Percentiles rank a stretch among this genome's conserved stretches.
These are phyloP conservation scores for Melospiza georgiana DNA, from an alignment of 2,113 vertebrate species.

Conservation along the genomic window DNA sequence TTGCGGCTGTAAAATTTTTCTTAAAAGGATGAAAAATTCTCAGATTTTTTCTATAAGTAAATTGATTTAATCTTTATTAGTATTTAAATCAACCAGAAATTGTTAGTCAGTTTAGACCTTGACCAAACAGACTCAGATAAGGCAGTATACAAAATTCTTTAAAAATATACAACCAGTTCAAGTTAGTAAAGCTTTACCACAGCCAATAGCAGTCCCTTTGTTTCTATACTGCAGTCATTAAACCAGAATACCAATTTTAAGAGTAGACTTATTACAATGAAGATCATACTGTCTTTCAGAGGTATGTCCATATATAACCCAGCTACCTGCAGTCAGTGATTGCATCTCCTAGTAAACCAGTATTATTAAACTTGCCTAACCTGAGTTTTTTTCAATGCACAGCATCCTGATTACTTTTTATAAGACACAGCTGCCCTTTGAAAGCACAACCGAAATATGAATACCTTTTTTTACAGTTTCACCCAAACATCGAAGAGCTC, in stretches of 20 bases:
- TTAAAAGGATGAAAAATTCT: neutral
- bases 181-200: neutral
- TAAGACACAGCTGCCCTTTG: neutral
- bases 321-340: neutral
- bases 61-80: neutral
- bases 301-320: neutral
- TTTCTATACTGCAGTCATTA: neutral
- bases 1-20: neutral
- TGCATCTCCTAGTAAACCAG: neutral
- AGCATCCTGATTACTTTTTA: neutral
- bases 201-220: neutral
- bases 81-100: neutral
- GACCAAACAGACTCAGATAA: neutral
- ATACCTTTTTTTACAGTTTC: neutral
- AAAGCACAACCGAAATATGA: neutral
- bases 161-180: neutral
- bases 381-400: neutral
- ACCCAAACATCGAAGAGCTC: neutral
- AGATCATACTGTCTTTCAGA: neutral
- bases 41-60: neutral
- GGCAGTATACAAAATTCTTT: neutral
- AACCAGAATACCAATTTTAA: neutral
- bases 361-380: neutral
- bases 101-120: neutral
- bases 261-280: neutral